Evolutionary conservation across 1,140 invertebrate genomes (phyloP).

Genomic region (Drosophila rhopaloa): DNA sequence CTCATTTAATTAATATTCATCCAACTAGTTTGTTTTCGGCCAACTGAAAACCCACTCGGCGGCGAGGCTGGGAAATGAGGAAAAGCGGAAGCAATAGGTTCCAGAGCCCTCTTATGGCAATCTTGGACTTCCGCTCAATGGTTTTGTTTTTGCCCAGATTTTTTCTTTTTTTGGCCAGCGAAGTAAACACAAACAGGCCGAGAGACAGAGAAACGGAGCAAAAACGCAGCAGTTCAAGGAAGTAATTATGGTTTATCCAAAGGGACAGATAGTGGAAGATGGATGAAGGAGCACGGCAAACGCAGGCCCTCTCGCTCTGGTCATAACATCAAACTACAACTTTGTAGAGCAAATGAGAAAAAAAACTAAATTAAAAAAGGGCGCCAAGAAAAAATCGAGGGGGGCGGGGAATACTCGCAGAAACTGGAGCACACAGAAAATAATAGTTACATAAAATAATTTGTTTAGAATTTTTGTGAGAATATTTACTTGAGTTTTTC

Average conservation of each 20-base stretch:
- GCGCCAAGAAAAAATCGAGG: conserved; percentile 33
- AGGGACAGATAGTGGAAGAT: conserved; percentile 62
- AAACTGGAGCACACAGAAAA: conserved; percentile 24
- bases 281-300: conserved; percentile 13
- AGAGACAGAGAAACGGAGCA: conserved; percentile 36
- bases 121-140: conserved; percentile 69
- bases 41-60: conserved; percentile 20
- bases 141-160: conserved; percentile 31
- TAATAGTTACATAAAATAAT: not conserved
- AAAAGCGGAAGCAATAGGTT: conserved; percentile 16
- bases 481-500: too few species aligned
- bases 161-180: conserved; percentile 7
- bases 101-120: conserved; percentile 67
- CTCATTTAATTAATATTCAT: conserved; percentile 83
- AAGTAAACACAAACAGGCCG: conserved; percentile 34
- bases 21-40: conserved; percentile 56
- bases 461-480: too few species aligned
- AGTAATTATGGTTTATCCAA: conserved; percentile 83
- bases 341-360: conserved; percentile 41
- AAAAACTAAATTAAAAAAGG: conserved; percentile 47
- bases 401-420: not conserved
- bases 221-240: conserved; percentile 77
- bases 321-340: conserved; percentile 53
- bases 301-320: conserved; percentile 4
- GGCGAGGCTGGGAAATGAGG: not conserved